These are phyloP conservation scores for Latrodectus elegans DNA, from an alignment of 2,888 invertebrate genomes.

Conservation along the genomic window DNA sequence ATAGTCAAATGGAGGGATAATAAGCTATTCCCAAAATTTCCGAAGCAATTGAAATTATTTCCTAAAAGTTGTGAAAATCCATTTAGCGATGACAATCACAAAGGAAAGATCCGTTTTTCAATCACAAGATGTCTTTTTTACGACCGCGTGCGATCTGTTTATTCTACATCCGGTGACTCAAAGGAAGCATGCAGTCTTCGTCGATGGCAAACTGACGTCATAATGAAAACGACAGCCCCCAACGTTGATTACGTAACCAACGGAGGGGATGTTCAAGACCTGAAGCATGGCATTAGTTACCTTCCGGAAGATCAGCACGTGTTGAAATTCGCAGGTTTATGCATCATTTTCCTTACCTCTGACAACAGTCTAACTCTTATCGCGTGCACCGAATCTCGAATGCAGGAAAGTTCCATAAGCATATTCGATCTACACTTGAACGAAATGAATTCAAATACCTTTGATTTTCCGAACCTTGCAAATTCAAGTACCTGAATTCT, in stretches of 20 bases:
- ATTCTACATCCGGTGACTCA: constrained; percentile 32
- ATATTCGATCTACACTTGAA: too few species aligned
- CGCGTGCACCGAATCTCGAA: too few species aligned
- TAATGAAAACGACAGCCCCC: constrained; percentile 17
- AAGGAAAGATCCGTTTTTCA: not conserved
- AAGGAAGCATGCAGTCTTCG: constrained; percentile 31
- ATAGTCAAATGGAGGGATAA: too few species aligned
- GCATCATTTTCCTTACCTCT: constrained; percentile 6
- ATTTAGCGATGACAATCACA: not conserved
- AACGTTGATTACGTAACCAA: constrained; percentile 20
- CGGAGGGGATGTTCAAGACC: not conserved
- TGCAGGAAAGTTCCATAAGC: too few species aligned
- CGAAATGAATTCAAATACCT: too few species aligned
- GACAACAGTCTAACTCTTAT: not conserved
- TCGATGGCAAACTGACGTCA: constrained; percentile 24
- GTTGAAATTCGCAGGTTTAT: constrained; percentile 38
- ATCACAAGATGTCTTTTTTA: constrained; percentile 21
- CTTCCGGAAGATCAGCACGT: constrained; percentile 17
- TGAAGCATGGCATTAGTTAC: not conserved
- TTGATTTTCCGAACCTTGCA: too few species aligned
- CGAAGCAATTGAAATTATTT: too few species aligned
- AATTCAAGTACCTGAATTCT: too few species aligned
- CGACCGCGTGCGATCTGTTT: constrained; percentile 36
- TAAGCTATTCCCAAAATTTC: too few species aligned
- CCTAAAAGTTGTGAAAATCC: too few species aligned